phyloP scores from a whole-genome alignment of 2,797 vertebrate genomes.

The Coccyzus lansbergi region DNA sequence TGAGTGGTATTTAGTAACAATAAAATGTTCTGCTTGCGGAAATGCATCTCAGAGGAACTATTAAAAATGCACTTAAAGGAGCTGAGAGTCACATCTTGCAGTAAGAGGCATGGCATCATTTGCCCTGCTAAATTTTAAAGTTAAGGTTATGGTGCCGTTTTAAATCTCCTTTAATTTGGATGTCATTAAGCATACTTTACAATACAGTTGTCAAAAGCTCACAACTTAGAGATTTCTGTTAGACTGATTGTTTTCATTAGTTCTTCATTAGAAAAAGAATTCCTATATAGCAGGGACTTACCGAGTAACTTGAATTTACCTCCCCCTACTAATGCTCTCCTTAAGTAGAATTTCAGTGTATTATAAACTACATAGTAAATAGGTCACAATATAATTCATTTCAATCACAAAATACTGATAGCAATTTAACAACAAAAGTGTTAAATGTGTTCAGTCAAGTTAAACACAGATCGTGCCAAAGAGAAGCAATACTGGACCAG shows the following conservation, averaged over 20 bases:
- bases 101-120: neutral
- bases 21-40: conserved; percentile 16
- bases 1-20: conserved; percentile 48
- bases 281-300: neutral
- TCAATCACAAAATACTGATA: neutral
- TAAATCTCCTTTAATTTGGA: neutral
- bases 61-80: conserved; percentile 49
- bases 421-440: conserved; percentile 23
- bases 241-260: conserved; percentile 54
- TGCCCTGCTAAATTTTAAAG: conserved; percentile 8
- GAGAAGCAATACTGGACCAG: neutral
- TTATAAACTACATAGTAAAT: neutral
- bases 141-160: neutral
- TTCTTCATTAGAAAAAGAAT: conserved; percentile 29
- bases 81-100: neutral
- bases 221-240: neutral
- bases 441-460: conserved; percentile 3
- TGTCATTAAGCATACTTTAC: neutral
- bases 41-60: conserved; percentile 30
- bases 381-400: neutral
- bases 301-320: conserved; percentile 34
- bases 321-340: conserved; percentile 6
- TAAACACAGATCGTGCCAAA: neutral
- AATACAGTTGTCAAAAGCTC: conserved; percentile 2
- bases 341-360: conserved; percentile 19